Conservation (phyloP, 2,113 vertebrate species). For the Stomatorhinus ivindoensis region DNA sequence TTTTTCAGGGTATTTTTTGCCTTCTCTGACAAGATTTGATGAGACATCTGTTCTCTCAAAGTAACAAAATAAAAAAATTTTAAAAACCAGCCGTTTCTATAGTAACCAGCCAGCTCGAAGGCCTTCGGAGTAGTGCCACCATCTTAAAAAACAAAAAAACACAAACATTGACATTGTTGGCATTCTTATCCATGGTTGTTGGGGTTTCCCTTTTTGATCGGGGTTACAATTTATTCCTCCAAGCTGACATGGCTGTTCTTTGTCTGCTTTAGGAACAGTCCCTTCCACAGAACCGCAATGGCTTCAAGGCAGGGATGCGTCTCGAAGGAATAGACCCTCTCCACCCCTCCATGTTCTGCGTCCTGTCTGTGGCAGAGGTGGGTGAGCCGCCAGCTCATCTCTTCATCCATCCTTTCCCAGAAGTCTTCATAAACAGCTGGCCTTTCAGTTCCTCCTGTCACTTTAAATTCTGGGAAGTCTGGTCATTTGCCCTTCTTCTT, state of each 20-base stretch:
- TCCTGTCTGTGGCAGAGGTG: conserved; percentile 63
- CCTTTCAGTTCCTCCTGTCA: not conserved
- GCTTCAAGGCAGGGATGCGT: conserved; percentile 62
- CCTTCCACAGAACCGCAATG: conserved; percentile 41
- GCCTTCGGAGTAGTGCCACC: not conserved
- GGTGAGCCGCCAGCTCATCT: not conserved
- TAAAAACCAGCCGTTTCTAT: conserved; percentile 32
- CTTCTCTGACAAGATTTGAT: conserved; percentile 28
- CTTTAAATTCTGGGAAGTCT: not conserved
- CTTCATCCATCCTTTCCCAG: not conserved
- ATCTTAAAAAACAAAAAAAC: not conserved
- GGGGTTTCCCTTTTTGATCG: not conserved
- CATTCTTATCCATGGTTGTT: not conserved
- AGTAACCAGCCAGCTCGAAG: conserved; percentile 24
- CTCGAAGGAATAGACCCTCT: conserved; percentile 60
- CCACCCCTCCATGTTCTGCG: conserved; percentile 64
- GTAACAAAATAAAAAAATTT: conserved; percentile 19
- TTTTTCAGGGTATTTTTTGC: not conserved
- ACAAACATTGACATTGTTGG: not conserved
- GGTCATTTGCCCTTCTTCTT: not conserved
- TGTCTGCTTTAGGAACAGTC: conserved; percentile 46
- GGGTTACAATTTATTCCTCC: not conserved
- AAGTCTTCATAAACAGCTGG: not conserved
- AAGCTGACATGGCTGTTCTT: not conserved
- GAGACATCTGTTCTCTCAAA: conserved; percentile 37